Evolutionary conservation across 2,797 vertebrate species (phyloP).

Genomic region (Buphagus erythrorhynchus): DNA sequence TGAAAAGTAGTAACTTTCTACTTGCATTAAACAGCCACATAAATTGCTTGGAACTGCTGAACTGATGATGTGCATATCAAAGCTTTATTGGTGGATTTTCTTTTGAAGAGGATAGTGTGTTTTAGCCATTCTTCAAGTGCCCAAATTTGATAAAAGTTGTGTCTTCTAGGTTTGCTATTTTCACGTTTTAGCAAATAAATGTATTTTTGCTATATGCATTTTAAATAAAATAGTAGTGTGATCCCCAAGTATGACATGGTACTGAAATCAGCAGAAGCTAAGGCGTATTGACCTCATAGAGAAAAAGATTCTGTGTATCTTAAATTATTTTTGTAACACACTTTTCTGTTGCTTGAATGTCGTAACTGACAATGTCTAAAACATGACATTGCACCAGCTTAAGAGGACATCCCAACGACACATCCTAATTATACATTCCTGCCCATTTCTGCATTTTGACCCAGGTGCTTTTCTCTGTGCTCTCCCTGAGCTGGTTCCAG

Average conservation of each 20-base stretch:
- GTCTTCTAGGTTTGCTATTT: background rate
- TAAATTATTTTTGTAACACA: background rate
- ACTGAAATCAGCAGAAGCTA: background rate
- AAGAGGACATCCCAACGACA: background rate
- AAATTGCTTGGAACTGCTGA: background rate
- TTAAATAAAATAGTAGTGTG: background rate
- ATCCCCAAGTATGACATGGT: background rate
- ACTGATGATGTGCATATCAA: background rate
- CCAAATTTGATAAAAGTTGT: background rate
- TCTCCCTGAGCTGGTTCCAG: background rate
- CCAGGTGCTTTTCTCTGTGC: background rate
- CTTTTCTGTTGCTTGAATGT: background rate
- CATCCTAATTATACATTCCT: background rate
- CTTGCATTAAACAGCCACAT: background rate
- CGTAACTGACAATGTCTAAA: background rate
- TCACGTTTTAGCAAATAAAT: background rate
- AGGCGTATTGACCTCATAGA: background rate
- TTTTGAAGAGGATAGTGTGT: background rate
- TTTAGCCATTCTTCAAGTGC: background rate
- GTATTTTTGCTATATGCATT: background rate
- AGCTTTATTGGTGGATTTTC: background rate
- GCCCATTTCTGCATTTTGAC: background rate
- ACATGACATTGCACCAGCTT: background rate
- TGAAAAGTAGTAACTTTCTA: background rate
- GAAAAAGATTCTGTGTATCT: background rate